Evolutionary conservation across 2,888 invertebrate genomes (phyloP).

Genomic region (Julus scandinavius): DNA sequence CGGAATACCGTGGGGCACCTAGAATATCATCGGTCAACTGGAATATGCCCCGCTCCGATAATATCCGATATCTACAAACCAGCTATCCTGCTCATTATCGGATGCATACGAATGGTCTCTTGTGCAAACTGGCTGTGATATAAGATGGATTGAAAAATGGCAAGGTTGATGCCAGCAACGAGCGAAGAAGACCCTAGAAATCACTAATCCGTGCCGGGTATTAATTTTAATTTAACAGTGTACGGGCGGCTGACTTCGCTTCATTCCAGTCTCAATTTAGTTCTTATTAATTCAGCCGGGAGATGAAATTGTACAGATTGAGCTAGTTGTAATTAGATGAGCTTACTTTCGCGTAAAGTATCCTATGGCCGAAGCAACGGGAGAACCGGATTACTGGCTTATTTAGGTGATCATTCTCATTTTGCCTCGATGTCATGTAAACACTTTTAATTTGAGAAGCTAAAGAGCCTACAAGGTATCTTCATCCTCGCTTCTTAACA

Average conservation of each 20-base stretch:
- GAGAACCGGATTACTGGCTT: slow-evolving; percentile 6
- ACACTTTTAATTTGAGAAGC: slow-evolving; percentile 15
- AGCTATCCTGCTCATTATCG: background rate
- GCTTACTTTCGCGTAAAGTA: background rate
- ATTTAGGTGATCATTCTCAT: slow-evolving; percentile 7
- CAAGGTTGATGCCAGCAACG: background rate
- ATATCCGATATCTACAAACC: too few relatives aligned
- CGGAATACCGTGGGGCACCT: too few relatives aligned
- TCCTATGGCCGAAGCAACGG: slow-evolving; percentile 22
- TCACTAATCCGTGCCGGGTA: slow-evolving; percentile 1
- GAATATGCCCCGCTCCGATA: too few relatives aligned
- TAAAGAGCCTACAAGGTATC: slow-evolving; percentile 2
- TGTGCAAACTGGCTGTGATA: background rate
- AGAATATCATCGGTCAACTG: too few relatives aligned
- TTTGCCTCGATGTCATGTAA: slow-evolving; percentile 17
- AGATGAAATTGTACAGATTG: slow-evolving; percentile 25
- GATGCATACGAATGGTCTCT: background rate
- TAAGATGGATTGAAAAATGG: background rate
- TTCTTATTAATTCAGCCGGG: slow-evolving; percentile 22
- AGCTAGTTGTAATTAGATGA: slow-evolving; percentile 14
- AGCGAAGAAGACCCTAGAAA: background rate
- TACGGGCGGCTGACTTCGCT: slow-evolving; percentile 25
- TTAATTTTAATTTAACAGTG: slow-evolving; percentile 19
- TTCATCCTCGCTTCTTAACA: background rate
- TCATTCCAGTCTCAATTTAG: slow-evolving; percentile 3